These are phyloP conservation scores for Ptyas mucosa DNA, from an alignment of 2,113 vertebrate genomes.

Conservation along the genomic window DNA sequence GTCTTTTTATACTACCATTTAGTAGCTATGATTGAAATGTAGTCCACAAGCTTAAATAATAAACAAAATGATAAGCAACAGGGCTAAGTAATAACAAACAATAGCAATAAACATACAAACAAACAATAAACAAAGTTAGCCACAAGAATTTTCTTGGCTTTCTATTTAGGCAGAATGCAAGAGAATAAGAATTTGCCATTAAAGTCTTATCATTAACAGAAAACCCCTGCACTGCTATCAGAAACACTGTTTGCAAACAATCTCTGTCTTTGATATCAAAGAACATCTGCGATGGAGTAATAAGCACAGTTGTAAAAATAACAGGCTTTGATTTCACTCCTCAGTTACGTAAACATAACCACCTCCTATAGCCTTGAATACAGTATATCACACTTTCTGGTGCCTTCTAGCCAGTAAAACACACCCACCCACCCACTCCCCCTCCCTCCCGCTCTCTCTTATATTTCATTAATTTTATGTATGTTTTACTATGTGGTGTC, in stretches of 20 bases:
- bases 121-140: neutral
- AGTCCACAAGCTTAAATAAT: neutral
- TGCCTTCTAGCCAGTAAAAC: neutral
- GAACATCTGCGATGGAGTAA: neutral
- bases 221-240: neutral
- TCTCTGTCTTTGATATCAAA: neutral
- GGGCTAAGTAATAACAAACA: neutral
- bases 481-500: neutral
- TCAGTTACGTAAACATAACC: neutral
- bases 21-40: neutral
- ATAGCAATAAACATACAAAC: neutral
- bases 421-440: too few species aligned
- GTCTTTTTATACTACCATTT: neutral
- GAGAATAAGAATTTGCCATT: neutral
- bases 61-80: neutral
- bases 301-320: neutral
- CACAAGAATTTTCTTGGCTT: neutral
- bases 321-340: neutral
- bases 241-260: neutral
- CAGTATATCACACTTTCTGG: neutral
- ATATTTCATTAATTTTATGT: neutral
- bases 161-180: neutral
- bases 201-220: neutral
- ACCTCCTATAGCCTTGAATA: neutral
- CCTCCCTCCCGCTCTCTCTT: neutral